These are phyloP conservation scores for Poecilia velifera DNA, from an alignment of 2,797 vertebrate genomes.

Conservation along the genomic window DNA sequence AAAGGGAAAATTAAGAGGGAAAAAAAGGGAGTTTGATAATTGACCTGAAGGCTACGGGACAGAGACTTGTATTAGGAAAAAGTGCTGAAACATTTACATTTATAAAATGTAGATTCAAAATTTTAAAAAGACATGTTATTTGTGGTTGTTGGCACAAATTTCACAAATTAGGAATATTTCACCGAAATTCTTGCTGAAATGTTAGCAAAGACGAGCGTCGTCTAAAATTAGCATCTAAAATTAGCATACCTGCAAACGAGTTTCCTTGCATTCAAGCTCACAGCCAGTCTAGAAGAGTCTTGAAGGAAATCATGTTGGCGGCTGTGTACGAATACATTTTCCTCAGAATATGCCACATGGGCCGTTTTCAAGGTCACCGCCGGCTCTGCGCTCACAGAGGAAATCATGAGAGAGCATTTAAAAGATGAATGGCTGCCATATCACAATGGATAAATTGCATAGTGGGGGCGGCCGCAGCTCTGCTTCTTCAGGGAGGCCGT, in stretches of 20 bases:
- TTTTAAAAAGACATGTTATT: neutral
- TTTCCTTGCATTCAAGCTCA: conserved; percentile 21
- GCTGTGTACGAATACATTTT: conserved; percentile 64
- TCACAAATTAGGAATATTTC: neutral
- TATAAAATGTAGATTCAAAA: neutral
- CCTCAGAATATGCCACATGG: conserved; percentile 64
- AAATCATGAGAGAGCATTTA: conserved; percentile 76
- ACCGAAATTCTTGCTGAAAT: conserved; percentile 16
- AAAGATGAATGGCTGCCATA: conserved; percentile 74
- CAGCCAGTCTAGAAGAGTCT: conserved; percentile 28
- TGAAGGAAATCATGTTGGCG: conserved; percentile 52
- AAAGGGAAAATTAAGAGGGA: neutral
- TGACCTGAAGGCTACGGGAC: conserved; percentile 45
- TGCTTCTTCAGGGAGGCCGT: conserved; percentile 41
- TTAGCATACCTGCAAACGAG: neutral
- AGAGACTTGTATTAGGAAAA: conserved; percentile 35
- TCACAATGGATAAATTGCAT: conserved; percentile 67
- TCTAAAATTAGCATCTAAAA: neutral
- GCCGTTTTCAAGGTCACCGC: conserved; percentile 72
- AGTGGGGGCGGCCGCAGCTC: conserved; percentile 49
- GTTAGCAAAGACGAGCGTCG: neutral
- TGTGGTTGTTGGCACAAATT: conserved; percentile 17
- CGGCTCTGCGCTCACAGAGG: conserved; percentile 66
- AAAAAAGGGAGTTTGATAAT: conserved; percentile 41
- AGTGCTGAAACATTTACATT: neutral